Conservation (phyloP, 2,113 vertebrate species). For the Phocoena sinus region DNA sequence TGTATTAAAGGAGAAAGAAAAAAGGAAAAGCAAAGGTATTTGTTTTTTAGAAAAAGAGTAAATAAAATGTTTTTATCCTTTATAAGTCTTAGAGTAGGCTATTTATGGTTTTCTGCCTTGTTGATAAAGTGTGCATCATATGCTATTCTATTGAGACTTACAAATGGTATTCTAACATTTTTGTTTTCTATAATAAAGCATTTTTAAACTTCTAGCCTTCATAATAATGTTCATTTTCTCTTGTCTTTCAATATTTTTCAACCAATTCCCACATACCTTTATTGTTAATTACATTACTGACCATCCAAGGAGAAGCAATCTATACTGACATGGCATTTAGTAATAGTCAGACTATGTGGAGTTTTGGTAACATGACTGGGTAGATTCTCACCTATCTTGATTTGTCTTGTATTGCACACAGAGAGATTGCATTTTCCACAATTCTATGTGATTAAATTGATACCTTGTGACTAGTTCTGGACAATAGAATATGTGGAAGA, state of each 20-base stretch:
- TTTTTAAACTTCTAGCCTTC: background rate
- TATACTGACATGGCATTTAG: background rate
- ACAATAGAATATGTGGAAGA: background rate
- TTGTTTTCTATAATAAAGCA: background rate
- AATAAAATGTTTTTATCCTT: background rate
- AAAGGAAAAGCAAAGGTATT: background rate
- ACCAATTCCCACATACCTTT: background rate
- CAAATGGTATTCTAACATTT: background rate
- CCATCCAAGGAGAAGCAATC: background rate
- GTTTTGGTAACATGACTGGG: background rate
- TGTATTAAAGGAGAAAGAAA: background rate
- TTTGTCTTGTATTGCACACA: rapidly evolving
- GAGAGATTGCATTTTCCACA: background rate
- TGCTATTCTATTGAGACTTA: background rate
- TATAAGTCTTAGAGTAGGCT: background rate
- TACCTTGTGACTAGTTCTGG: background rate
- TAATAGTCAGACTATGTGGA: background rate
- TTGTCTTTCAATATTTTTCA: background rate
- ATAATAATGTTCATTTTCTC: background rate
- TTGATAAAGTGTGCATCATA: background rate
- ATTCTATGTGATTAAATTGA: background rate
- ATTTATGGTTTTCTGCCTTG: background rate
- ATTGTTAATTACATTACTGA: background rate
- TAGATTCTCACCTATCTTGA: background rate
- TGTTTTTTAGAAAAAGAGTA: background rate